Base-by-base conservation (phyloP, 2,797 vertebrate species). In the Loriculus beryllinus region DNA sequence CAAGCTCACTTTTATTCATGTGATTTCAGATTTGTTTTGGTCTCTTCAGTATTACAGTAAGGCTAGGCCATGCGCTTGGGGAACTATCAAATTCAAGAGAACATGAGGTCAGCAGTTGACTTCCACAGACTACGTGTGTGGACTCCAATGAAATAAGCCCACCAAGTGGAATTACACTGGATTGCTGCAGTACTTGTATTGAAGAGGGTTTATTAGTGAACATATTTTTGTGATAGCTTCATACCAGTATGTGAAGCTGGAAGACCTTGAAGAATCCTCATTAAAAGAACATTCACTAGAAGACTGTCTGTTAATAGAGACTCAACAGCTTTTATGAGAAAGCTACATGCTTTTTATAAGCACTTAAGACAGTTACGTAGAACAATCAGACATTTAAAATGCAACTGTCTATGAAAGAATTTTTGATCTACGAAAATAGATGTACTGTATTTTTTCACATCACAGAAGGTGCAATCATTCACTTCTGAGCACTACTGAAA, bases 401-500 rank as follows among this genome's bases (percentile, higher is more conserved):
- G 92, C 86, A 91, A 96, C 95, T 96, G 96, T 96, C 92, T 91
- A 88, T 93, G 96, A 97, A 97, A 97, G 96, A 97, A 94, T 97
- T 97, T 97, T 94, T 96, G 93, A 96, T 96, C 96, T 97, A 96
- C 94, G 92, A 96, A 96, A 97, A 97, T 95, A 97, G 96, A 97
- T 89, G 79, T 95, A 95, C 90, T 97, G 96, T 96, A 95, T 97
- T 95, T 97, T 96, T 97, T 96, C 97, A 92, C 92, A 85, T 96
- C 96, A 88, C 81, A 86, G 94, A 96, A 97, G 97, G 97, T 93
- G 94, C 96, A 95, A 82, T 95, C 97, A 84, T 97, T 97, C 94
- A 93, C 93, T 97, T 88, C 80, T 96, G 94, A 97, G 95, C 97
- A 97, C 97, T 98, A 97, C 98, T 98, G 98, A 97, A 95, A 96